Base-by-base conservation (phyloP, 53 echinoderm and acorn worm species). In the Patiria pectinifera region DNA sequence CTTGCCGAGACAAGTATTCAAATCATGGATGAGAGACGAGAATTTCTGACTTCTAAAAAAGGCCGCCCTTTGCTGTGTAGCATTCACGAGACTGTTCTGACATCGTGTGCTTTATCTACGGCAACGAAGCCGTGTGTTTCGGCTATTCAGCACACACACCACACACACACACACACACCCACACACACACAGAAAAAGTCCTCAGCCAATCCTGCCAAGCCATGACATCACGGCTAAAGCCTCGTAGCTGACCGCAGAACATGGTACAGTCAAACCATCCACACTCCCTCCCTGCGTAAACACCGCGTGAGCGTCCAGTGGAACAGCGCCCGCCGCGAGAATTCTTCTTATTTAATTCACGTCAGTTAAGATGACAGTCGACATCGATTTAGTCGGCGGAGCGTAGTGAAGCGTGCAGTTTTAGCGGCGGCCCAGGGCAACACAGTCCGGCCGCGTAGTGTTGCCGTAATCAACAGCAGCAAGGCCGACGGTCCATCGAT, bases 381-480 rank as follows among this genome's bases (percentile, higher is more conserved):
- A 48, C 69, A 90, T 90, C 90, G 90, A 90, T 90, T 81, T 80
- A 58, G 80, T 80, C 80, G 63, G 69, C 80, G 70, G 48, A 90
- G 90, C 81, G 90, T 63, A 81, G 80, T 90, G 90, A 90, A 90
- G 90, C 90, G 81, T 90, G 69, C 45, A 43, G 87, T 76, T 88
- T 88, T 88, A 78, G 88, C 78, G 88, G 88, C 58, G 76, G 87
- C 76, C 60, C 59, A 59, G 45, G 88, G 76, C 35, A 25, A 60
- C 86, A 59, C 19, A 15, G 43, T 26, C 60, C 87, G 78, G 78
- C 24, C 53, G 59, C 8, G 79, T 78, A 15, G 77, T 25, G 60
- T 78, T 46, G 82, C 8, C 11, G 62, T 22, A 24, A 75, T 58
- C 24, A 47, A 45, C 25, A 63, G 69, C 66, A 62, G 7, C 59